Conservation (phyloP, 2,888 invertebrate species). For the Penaeus monodon region DNA sequence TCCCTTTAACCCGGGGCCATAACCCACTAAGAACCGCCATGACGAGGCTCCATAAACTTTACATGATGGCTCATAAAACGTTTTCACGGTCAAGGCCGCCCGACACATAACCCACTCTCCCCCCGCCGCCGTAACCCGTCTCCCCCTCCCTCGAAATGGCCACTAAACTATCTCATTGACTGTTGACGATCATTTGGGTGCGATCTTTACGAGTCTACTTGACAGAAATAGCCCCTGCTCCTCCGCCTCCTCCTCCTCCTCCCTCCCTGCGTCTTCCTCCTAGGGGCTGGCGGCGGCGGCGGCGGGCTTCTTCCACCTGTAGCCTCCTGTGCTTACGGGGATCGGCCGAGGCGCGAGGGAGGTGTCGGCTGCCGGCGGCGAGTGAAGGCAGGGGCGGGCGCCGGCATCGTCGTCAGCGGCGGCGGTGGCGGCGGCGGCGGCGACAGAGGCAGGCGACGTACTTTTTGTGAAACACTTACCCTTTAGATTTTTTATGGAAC, state of each 20-base stretch:
- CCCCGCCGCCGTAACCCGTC: background rate
- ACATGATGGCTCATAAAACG: conserved; percentile 62
- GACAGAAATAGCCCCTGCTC: conserved; percentile 59
- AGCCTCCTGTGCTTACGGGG: conserved; percentile 24
- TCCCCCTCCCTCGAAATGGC: conserved; percentile 46
- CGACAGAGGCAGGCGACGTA: no score
- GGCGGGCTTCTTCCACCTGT: background rate
- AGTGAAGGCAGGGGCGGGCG: no score
- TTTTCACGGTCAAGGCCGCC: conserved; percentile 60
- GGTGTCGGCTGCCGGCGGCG: conserved; percentile 17
- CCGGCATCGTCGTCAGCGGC: no score
- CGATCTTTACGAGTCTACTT: conserved; percentile 63
- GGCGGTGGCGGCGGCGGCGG: no score
- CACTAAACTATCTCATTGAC: conserved; percentile 62
- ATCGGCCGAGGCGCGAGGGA: conserved; percentile 19
- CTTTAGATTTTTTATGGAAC: no score
- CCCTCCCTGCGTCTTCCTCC: background rate
- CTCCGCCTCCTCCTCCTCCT: conserved; percentile 13
- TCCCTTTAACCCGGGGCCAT: conserved; percentile 59
- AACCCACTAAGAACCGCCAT: conserved; percentile 61
- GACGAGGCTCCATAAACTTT: conserved; percentile 62
- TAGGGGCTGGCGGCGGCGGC: background rate
- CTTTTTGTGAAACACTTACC: no score
- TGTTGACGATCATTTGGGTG: conserved; percentile 63
- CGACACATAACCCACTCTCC: conserved; percentile 41